phyloP scores from a whole-genome alignment of 2,888 invertebrate species.

The Caenorhabditis panamensis region DNA sequence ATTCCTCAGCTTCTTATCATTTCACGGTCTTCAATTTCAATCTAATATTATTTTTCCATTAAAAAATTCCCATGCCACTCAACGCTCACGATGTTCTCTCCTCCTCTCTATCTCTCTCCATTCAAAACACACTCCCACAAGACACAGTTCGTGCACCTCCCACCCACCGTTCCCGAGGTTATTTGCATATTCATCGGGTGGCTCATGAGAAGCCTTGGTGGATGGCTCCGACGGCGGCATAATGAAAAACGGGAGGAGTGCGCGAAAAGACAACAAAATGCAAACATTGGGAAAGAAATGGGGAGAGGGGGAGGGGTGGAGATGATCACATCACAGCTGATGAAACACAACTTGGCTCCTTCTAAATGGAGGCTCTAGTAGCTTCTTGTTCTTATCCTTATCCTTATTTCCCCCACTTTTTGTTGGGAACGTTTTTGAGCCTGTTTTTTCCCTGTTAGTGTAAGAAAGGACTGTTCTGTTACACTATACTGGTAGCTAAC shows the following conservation, averaged over 20 bases:
- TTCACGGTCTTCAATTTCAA: too few species aligned
- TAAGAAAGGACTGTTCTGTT: too few species aligned
- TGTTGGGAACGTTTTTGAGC: too few species aligned
- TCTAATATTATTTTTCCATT: too few species aligned
- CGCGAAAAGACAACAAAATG: slow-evolving; percentile 54
- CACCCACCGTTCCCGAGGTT: slow-evolving; percentile 26
- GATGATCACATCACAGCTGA: slow-evolving; percentile 54
- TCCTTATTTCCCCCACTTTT: too few species aligned
- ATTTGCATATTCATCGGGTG: slow-evolving; percentile 57
- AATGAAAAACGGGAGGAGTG: slow-evolving; percentile 47
- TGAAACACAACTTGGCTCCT: slow-evolving; percentile 26
- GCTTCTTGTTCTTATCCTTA: too few species aligned
- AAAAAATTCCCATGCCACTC: not conserved
- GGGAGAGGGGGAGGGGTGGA: slow-evolving; percentile 21
- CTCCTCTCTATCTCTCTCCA: slow-evolving; percentile 17
- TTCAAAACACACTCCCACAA: not conserved
- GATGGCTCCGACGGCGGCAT: slow-evolving; percentile 38
- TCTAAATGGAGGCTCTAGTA: too few species aligned
- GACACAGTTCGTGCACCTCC: slow-evolving; percentile 55
- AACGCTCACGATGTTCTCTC: not conserved
- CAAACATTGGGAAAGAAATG: slow-evolving; percentile 38
- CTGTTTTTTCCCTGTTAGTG: too few species aligned
- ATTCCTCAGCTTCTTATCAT: too few species aligned
- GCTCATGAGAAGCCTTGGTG: slow-evolving; percentile 17
- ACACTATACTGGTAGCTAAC: too few species aligned